Base-by-base conservation (phyloP, 2,888 invertebrate genomes). In the Oxystoma pomonae region DNA sequence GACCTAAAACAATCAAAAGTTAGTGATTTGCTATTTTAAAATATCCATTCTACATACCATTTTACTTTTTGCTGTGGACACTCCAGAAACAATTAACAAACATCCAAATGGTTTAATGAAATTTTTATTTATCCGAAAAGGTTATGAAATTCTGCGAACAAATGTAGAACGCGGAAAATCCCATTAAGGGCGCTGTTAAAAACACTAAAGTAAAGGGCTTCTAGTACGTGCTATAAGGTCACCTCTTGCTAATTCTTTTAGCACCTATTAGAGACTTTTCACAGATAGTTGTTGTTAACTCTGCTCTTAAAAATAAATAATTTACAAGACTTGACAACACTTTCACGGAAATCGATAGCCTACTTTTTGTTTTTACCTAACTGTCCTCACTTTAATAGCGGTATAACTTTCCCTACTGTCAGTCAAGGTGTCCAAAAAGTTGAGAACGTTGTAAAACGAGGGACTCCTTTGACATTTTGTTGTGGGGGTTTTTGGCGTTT, bases 381-480 rank as follows among this genome's bases (percentile, higher is more conserved):
- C 61, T 0, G 61, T 66, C 51, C 66, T 60, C 55, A 72, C 61
- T 61, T 72, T 71, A 12, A 66, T 57, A 35, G 35, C 35, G 12
- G 66, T 56, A 1, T 53, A 63, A 19, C 70, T 71, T 57, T 65
- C 66, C 7, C 64, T 56, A 19, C 71, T 66, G 53, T 70, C 68
- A 7, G 63, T 64, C 18, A 75, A 58, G 16, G 67, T 69, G 55
- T 75, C 72, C 52, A 75, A 63, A 62, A 75, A 75, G 60, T 59
- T 69, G 7, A 74, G 58, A 5, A 75, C 69, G 64, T 71, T 74
- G 63, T 69, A 71, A 55, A 66, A 70, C 1, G 73, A 73, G 0
- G 71, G 68, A 16, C 68, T 71, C 56, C 58, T 52, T 22, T 67
- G 35, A 35, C 35, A 35, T 3, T 35, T 35, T 3, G 12, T 35